Evolutionary conservation across 23 tunicate species (phyloP).

Genomic region (Phallusia fumigata): DNA sequence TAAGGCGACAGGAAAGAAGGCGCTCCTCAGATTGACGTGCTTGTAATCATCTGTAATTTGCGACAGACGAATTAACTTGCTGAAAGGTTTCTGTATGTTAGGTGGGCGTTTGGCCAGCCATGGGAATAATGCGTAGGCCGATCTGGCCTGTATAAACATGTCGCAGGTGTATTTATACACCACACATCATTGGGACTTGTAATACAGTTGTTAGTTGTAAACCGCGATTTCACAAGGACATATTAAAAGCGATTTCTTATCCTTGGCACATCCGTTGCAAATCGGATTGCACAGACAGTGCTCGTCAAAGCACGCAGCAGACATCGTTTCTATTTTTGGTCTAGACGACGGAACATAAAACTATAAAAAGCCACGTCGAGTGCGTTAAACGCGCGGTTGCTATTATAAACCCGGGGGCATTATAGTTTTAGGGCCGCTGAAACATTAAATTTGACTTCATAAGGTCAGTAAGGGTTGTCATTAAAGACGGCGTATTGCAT

Average conservation of each 20-base stretch:
- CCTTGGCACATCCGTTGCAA: background rate
- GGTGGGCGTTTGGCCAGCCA: background rate
- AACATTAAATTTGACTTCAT: no score
- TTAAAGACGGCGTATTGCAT: no score
- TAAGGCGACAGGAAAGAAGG: slow-evolving; percentile 21
- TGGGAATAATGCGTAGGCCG: background rate
- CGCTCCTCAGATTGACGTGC: slow-evolving; percentile 8
- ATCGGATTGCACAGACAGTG: background rate
- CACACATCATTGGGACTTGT: background rate
- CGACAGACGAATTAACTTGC: background rate
- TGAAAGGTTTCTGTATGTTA: background rate
- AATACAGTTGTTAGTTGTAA: background rate
- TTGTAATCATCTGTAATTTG: background rate
- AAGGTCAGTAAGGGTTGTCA: no score
- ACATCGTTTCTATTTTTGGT: background rate
- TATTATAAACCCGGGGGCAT: no score
- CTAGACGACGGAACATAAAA: background rate
- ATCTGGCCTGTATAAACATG: background rate
- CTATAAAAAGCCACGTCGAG: background rate
- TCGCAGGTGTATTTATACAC: background rate
- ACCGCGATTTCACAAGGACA: background rate
- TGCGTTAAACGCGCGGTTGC: no score
- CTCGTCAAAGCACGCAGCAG: background rate
- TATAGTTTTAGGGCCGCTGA: no score
- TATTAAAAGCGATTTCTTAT: background rate